These are phyloP conservation scores for Lagorchestes hirsutus DNA, from an alignment of 2,797 vertebrate species.

Conservation along the genomic window DNA sequence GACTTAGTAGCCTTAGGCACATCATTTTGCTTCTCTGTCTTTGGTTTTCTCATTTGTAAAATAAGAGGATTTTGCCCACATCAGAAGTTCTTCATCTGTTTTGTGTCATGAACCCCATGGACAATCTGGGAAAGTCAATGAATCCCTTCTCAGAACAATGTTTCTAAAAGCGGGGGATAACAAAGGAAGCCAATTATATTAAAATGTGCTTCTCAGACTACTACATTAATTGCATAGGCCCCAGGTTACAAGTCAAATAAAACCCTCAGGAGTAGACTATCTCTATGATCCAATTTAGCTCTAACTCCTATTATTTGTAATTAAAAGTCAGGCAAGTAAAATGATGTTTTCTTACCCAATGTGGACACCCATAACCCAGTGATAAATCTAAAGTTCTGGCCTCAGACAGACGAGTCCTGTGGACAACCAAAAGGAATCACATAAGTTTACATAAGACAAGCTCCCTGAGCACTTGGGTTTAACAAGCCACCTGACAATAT, in stretches of 20 bases:
- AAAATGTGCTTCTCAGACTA: background rate
- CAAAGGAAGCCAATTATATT: background rate
- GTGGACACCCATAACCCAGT: background rate
- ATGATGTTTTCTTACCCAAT: background rate
- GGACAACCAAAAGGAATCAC: background rate
- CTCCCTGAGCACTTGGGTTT: background rate
- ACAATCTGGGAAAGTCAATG: background rate
- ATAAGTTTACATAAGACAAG: slow-evolving; percentile 10
- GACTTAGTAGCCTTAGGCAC: background rate
- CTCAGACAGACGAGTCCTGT: background rate
- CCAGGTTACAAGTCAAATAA: background rate
- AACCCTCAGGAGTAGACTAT: background rate
- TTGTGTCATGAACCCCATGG: background rate
- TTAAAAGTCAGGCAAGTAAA: background rate
- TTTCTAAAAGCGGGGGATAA: background rate
- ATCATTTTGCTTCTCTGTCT: background rate
- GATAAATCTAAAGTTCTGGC: background rate
- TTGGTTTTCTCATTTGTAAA: background rate
- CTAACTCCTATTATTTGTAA: background rate
- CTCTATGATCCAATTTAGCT: background rate
- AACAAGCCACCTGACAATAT: background rate
- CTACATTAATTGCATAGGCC: background rate
- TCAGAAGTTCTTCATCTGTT: background rate
- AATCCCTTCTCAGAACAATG: background rate
- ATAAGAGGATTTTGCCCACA: background rate